Conservation (phyloP, 2,888 invertebrate species). For the Troilus luridus region DNA sequence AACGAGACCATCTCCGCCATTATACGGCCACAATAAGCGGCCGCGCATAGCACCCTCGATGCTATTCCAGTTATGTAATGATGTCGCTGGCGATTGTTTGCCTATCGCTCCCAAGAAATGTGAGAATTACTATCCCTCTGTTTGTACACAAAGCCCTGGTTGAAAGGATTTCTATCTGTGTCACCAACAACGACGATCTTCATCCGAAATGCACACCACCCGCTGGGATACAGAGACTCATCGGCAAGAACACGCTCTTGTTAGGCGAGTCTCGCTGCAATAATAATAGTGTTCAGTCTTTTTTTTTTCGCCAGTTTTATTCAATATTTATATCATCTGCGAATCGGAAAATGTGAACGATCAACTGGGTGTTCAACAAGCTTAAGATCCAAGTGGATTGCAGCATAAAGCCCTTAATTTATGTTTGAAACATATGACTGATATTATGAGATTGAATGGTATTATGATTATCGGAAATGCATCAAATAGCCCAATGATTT, state of each 20-base stretch:
- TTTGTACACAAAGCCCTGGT: background rate
- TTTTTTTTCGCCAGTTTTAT: no score
- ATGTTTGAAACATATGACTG: no score
- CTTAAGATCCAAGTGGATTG: no score
- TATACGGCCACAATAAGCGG: background rate
- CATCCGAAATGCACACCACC: background rate
- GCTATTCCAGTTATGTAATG: conserved; percentile 23
- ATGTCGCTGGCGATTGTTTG: background rate
- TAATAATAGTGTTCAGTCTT: background rate
- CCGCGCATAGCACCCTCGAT: background rate
- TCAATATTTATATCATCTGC: no score
- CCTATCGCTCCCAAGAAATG: conserved; percentile 20
- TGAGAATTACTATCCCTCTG: background rate
- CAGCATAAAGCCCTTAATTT: no score
- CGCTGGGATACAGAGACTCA: background rate
- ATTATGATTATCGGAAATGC: no score
- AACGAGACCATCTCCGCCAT: conserved; percentile 16
- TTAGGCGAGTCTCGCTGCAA: background rate
- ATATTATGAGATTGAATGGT: no score
- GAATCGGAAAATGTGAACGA: no score
- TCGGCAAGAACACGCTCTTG: background rate
- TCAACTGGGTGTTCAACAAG: no score
- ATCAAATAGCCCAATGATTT: no score
- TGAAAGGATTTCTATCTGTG: background rate
- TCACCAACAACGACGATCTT: background rate